Percentiles rank a stretch among this genome's conserved stretches.
phyloP scores from a whole-genome alignment of 1,140 invertebrate genomes.

The Drosophila busckii region DNA sequence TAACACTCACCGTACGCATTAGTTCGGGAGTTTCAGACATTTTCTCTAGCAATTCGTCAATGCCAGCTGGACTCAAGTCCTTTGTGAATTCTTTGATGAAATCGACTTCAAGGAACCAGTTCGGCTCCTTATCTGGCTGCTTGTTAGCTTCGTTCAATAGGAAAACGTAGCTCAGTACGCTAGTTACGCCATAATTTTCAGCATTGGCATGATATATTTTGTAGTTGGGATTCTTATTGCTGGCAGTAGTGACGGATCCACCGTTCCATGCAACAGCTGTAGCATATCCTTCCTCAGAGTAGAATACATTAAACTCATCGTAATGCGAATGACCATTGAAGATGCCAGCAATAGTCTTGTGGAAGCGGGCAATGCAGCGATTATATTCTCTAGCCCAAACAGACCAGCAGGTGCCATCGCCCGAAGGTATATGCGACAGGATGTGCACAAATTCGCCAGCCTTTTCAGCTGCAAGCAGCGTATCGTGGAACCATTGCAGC shows the following conservation, averaged over 20 bases:
- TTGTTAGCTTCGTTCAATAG: conserved; percentile 88
- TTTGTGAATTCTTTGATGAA: conserved; percentile 83
- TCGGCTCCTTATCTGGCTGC: conserved; percentile 70
- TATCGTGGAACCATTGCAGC: conserved; percentile 87
- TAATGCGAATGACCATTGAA: conserved; percentile 91
- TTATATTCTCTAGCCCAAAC: conserved; percentile 85
- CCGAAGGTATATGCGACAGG: conserved; percentile 89
- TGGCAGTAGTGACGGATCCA: conserved; percentile 85
- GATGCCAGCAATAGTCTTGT: conserved; percentile 85
- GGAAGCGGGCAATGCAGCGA: conserved; percentile 83
- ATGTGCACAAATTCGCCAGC: conserved; percentile 89
- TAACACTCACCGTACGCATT: conserved; percentile 55
- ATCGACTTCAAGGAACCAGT: conserved; percentile 85
- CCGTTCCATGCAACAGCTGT: conserved; percentile 87
- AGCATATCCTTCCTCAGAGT: conserved; percentile 80
- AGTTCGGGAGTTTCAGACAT: conserved; percentile 76
- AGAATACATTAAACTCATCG: conserved; percentile 87
- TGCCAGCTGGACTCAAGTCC: conserved; percentile 78
- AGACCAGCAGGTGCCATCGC: conserved; percentile 83
- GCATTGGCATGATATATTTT: conserved; percentile 86
- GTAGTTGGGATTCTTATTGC: conserved; percentile 89
- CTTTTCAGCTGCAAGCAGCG: conserved; percentile 85
- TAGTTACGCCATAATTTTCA: conserved; percentile 80
- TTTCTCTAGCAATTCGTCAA: conserved; percentile 79
- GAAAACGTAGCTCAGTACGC: conserved; percentile 87